Evolutionary conservation across 2,113 vertebrate genomes (phyloP).

Genomic region (Sus scrofa): T2T-Sscrofa CM000819.6:93658001-93658500

Average conservation of each 20-base stretch:
- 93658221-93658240: neutral
- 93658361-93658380: neutral
- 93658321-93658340: neutral
- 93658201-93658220: neutral
- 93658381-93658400: neutral
- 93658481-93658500: neutral
- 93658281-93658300: neutral
- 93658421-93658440: neutral
- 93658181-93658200: slow-evolving; percentile 2
- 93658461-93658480: neutral
- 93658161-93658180: neutral
- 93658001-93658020: neutral
- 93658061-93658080: neutral
- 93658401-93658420: neutral
- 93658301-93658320: neutral
- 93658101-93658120: neutral
- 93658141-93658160: slow-evolving; percentile 54
- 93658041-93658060: neutral
- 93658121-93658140: neutral
- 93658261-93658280: neutral
- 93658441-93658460: neutral
- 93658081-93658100: neutral
- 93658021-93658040: slow-evolving; percentile 16
- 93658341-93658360: neutral
- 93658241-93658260: neutral